A percentile compares a stretch with the other conserved stretches of the same genome.
phyloP scores from a whole-genome alignment of 2,888 invertebrate species.

The Noctua pronuba region DNA sequence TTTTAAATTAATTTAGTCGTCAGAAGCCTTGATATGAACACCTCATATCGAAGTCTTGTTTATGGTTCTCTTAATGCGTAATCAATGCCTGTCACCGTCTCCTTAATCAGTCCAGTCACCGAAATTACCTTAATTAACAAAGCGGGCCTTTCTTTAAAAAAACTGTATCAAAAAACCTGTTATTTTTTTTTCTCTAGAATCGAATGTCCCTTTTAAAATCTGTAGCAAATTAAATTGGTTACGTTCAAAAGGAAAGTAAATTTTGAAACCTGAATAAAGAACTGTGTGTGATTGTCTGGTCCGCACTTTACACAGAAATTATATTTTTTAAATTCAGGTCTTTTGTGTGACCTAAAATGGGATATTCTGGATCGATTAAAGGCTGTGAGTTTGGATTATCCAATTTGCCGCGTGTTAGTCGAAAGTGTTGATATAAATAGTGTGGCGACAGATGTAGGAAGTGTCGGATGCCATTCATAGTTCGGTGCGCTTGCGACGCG shows the following conservation, averaged over 20 bases:
- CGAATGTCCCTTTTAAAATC: slow-evolving; percentile 77
- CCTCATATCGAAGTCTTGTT: slow-evolving; percentile 44
- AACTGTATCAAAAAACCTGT: slow-evolving; percentile 82
- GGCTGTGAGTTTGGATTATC: slow-evolving; percentile 19
- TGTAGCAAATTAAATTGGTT: slow-evolving; percentile 78
- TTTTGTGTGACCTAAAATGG: slow-evolving; percentile 5
- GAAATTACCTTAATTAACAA: slow-evolving; percentile 85
- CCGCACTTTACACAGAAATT: neutral
- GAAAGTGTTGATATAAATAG: slow-evolving; percentile 52
- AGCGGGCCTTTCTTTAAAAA: slow-evolving; percentile 77
- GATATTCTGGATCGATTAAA: slow-evolving; percentile 29
- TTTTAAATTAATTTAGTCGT: slow-evolving; percentile 35
- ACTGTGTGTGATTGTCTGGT: slow-evolving; percentile 57
- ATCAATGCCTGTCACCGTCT: slow-evolving; percentile 79
- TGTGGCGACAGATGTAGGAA: slow-evolving; percentile 66
- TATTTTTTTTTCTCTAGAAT: slow-evolving; percentile 78
- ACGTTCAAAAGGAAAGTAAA: slow-evolving; percentile 71
- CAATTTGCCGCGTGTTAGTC: slow-evolving; percentile 50
- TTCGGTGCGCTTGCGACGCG: slow-evolving; percentile 66
- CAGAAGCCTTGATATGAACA: slow-evolving; percentile 36
- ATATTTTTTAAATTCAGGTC: neutral
- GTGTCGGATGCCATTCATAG: slow-evolving; percentile 71
- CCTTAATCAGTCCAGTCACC: slow-evolving; percentile 81
- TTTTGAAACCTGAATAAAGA: slow-evolving; percentile 69
- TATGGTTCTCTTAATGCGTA: slow-evolving; percentile 71